A percentile compares a stretch with the other conserved stretches of the same genome.
Conservation (phyloP, 2,888 invertebrate genomes). For the Baccha elongata region DNA sequence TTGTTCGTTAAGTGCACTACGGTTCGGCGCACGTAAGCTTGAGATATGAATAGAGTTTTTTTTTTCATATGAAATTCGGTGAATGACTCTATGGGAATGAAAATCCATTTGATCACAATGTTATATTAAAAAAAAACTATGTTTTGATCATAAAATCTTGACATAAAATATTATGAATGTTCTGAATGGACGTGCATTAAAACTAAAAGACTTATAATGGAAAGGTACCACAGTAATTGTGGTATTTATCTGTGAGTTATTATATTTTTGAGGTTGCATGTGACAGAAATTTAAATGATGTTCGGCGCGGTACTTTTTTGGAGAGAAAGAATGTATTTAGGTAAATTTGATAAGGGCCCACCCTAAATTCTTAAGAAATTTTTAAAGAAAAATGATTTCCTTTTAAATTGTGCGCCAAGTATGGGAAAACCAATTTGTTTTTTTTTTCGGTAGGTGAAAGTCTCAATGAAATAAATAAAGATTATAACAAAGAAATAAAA, state of each 20-base stretch:
- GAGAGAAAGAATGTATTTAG: background rate
- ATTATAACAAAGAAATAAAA: no score
- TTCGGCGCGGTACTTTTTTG: background rate
- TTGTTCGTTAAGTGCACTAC: conserved; percentile 14
- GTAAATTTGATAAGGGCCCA: conserved; percentile 18
- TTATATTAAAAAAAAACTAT: conserved; percentile 50
- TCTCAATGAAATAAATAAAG: no score
- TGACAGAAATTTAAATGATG: conserved; percentile 43
- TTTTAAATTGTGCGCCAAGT: no score
- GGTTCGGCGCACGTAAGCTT: conserved; percentile 49
- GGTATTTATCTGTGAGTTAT: conserved; percentile 33
- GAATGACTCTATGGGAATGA: conserved; percentile 55
- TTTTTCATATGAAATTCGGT: conserved; percentile 50
- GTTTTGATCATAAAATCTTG: conserved; percentile 60
- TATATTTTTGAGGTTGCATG: conserved; percentile 49
- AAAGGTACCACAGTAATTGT: conserved; percentile 2
- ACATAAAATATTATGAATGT: conserved; percentile 45
- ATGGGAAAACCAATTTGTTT: no score
- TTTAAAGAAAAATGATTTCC: no score
- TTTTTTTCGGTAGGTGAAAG: no score
- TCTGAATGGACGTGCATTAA: conserved; percentile 53
- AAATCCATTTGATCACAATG: conserved; percentile 30
- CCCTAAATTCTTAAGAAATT: conserved; percentile 26
- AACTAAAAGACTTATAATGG: conserved; percentile 6
- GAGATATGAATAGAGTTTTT: conserved; percentile 22